Evolutionary conservation across 1,140 invertebrate genomes (phyloP), one percentile per base, ranked within the genome.

Genomic region (Leptopilina clavipes): DNA sequence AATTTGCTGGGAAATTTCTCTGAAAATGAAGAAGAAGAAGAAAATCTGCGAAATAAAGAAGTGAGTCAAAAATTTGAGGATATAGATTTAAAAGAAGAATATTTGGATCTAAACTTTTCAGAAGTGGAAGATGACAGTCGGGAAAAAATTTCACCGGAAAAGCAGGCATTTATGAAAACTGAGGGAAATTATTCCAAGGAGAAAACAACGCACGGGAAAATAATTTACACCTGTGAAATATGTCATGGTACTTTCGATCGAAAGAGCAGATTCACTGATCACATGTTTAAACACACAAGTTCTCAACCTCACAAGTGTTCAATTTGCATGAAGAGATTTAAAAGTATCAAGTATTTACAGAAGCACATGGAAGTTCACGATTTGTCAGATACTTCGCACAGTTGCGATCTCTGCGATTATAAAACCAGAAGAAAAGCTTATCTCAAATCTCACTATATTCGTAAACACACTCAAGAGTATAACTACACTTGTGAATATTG

Each of bases 401-500:
- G 76, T 0, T 90, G 90, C 73, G 75, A 79, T 3, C 56, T 89
- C 0, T 90, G 90, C 71, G 85, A 88, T 3, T 90, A 88, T 70
- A 83, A 86, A 18, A 91, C 90, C 0, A 84, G 86, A 12, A 88
- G 90, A 2, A 91, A 92, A 40, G 88, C 91, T 0, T 88, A 89
- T 48, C 71, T 91, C 3, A 89, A 87, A 54, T 84, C 93, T 44
- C 92, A 92, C 71, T 84, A 87, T 37, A 89, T 93, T 40, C 91
- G 93, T 74, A 91, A 92, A 82, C 93, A 92, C 79, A 90, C 89
- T 0, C 88, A 92, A 5, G 86, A 88, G 7, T 90, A 86, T 71
- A 90, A 91, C 72, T 93, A 90, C 80, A 93, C 91, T 31, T 94
- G 94, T 85, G 86, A 91, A 17, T 79, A 91, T 48, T 94, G 93